Evolutionary conservation across 2,113 vertebrate genomes (phyloP).

Genomic region (Mormyrus lacerda): DNA sequence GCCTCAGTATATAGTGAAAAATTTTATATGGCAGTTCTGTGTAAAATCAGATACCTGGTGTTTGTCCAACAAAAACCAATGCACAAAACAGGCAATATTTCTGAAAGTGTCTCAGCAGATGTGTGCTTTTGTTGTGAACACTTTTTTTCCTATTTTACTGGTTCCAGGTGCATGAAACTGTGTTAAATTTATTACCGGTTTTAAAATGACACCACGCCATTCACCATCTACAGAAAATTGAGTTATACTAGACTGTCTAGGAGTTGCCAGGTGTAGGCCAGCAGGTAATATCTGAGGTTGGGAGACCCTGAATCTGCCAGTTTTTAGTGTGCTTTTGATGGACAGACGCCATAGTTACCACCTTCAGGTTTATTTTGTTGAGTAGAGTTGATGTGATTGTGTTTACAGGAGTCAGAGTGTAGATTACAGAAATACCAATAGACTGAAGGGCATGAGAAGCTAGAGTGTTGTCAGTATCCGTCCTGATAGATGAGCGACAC

Average conservation of each 20-base stretch:
- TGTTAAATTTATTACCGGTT: neutral
- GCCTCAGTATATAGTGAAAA: neutral
- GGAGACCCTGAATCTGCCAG: neutral
- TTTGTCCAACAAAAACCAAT: constrained; percentile 5
- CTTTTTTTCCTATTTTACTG: neutral
- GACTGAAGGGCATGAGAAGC: neutral
- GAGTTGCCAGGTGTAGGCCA: neutral
- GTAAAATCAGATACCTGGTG: neutral
- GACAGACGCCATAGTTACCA: constrained; percentile 39
- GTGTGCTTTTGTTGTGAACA: neutral
- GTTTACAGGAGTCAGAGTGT: constrained; percentile 49
- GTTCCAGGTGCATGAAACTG: neutral
- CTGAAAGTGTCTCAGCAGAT: neutral
- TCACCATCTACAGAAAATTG: neutral
- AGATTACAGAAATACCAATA: constrained; percentile 32
- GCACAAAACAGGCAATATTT: neutral
- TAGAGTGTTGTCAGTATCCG: neutral
- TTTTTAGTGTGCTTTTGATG: constrained; percentile 41
- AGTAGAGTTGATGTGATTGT: constrained; percentile 55
- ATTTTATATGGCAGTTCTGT: neutral
- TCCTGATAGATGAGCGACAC: neutral
- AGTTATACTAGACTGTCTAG: neutral
- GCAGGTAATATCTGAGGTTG: neutral
- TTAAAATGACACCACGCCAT: neutral
- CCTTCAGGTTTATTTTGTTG: neutral